These are phyloP conservation scores for Podarcis lilfordi DNA, from an alignment of 2,797 vertebrate genomes.

Conservation along the genomic window DNA sequence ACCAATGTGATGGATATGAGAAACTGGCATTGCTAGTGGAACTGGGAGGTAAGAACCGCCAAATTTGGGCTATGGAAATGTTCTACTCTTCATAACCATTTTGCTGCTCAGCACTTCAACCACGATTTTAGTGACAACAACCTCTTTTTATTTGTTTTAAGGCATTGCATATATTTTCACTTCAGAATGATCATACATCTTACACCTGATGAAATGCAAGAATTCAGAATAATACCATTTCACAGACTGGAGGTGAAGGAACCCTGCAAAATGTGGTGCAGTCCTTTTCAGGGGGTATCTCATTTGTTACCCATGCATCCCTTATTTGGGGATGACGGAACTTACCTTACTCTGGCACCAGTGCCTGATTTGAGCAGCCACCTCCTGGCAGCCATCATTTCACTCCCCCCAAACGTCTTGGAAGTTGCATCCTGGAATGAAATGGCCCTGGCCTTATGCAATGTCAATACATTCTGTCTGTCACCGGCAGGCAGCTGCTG, in stretches of 20 bases:
- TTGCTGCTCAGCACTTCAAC: neutral
- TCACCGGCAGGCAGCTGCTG: neutral
- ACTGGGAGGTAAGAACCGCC: neutral
- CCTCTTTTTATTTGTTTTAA: neutral
- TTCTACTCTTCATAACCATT: neutral
- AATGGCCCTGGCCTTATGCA: neutral
- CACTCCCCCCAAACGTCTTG: neutral
- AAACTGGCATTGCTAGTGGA: neutral
- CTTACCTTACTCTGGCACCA: neutral
- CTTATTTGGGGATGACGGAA: neutral
- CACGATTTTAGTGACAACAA: neutral
- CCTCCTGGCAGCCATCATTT: neutral
- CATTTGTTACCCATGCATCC: neutral
- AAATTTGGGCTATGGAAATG: neutral
- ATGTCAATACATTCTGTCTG: neutral
- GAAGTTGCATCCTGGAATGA: neutral
- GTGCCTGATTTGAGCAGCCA: neutral
- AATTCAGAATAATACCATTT: neutral
- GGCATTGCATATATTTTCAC: neutral
- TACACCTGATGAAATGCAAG: neutral
- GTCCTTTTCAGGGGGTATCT: neutral
- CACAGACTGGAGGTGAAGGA: neutral
- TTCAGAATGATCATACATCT: neutral
- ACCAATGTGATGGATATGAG: neutral
- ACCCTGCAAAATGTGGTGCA: neutral